phyloP scores from a whole-genome alignment of 2,113 vertebrate species.

The Larimichthys crocea region DNA sequence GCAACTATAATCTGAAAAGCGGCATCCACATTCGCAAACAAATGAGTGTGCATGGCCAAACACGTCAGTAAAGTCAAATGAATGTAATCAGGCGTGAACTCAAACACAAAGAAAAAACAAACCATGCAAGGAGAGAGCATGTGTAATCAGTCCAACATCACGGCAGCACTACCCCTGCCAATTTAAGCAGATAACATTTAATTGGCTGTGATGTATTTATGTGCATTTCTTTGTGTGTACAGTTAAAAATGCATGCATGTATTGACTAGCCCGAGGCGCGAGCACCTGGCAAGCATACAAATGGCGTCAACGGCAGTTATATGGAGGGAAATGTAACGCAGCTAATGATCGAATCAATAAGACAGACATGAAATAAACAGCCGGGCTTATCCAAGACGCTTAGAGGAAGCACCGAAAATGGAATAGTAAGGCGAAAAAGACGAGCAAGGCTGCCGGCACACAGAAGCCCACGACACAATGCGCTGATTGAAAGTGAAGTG shows the following conservation, averaged over 20 bases:
- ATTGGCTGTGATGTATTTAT: slow-evolving; percentile 29
- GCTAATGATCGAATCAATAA: slow-evolving; percentile 54
- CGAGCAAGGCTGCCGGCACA: slow-evolving; percentile 15
- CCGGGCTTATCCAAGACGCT: slow-evolving; percentile 35
- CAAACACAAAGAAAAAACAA: slow-evolving; percentile 55
- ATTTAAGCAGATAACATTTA: slow-evolving; percentile 17
- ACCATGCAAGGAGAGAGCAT: slow-evolving; percentile 23
- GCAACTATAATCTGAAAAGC: slow-evolving; percentile 46
- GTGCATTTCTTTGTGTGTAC: slow-evolving; percentile 25
- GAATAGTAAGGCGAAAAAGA: slow-evolving; percentile 42
- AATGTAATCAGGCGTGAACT: slow-evolving; percentile 47
- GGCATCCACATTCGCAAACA: slow-evolving; percentile 45
- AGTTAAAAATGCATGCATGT: slow-evolving; percentile 31
- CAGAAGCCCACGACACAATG: slow-evolving; percentile 19
- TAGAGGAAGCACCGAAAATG: slow-evolving; percentile 24
- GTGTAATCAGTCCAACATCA: slow-evolving; percentile 28
- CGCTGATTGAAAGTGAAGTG: slow-evolving; percentile 51
- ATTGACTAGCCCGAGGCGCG: slow-evolving; percentile 26
- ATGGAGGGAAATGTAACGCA: slow-evolving; percentile 47
- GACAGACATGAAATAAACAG: slow-evolving; percentile 37
- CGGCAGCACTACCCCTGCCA: neutral
- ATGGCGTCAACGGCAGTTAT: slow-evolving; percentile 44
- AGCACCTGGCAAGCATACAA: slow-evolving; percentile 46
- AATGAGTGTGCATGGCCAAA: slow-evolving; percentile 41
- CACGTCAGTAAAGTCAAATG: slow-evolving; percentile 50